Base-by-base conservation (phyloP, 2,113 vertebrate species). In the Emberiza fucata region DNA sequence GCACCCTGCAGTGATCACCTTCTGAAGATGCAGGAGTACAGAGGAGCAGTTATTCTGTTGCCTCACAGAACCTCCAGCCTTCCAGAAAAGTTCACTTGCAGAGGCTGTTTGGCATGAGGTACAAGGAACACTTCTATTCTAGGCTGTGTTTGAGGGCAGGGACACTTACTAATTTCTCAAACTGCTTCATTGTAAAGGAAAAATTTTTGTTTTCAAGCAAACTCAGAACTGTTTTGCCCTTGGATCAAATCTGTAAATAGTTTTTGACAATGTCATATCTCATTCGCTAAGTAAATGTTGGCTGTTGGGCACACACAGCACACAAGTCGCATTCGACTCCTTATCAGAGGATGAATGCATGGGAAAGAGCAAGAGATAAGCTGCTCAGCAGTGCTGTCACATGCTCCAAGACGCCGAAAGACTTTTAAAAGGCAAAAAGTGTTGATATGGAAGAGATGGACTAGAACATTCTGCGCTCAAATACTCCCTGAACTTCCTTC, bases 341-440 rank as follows among this genome's bases (percentile, higher is more conserved):
- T 97, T 96, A 96, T 97, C 95, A 92, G 90, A 77, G 86, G 40
- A 86, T 56, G 93, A 93, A 66, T 39, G 60, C 11, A 31, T 48
- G 68, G 63, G 85, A 37, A 80, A 60, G 71, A 93, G 90, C 0
- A 0, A 77, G 85, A 94, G 93, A 96, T 96, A 96, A 96, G 82
- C 71, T 92, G 47, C 81, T 96, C 59, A 60, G 79, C 76, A 96
- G 85, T 95, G 61, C 53, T 68, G 56, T 90, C 96, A 92, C 35
- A 4, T 13, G 5, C 47, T 88, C 28, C 47, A 39, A 81, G 76
- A 15, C 56, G 90, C 90, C 60, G 68, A n/a, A 93, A 94, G 95
- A 81, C 92, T 96, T 95, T 75, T 95, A 90, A 95, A 95, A 95
- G 95, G 68, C 92, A 92, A 64, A 77, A 94, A 88, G 39, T 24